Base-by-base conservation (phyloP, 2,888 invertebrate species). In the Exocentrus adspersus region DNA sequence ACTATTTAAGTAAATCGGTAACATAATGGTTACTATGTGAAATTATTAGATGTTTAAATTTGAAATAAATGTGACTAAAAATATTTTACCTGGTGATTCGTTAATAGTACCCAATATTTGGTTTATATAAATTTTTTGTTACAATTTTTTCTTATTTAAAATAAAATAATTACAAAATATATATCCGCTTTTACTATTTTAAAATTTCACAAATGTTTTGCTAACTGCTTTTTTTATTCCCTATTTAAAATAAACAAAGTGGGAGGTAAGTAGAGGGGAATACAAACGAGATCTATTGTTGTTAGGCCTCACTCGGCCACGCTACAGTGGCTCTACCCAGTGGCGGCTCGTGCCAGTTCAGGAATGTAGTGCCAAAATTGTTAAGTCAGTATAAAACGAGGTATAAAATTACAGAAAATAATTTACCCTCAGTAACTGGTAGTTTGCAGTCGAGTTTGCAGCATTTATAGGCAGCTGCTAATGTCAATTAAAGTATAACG, bases 51-150 rank as follows among this genome's bases (percentile, higher is more conserved):
- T 80, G 80, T 81, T 80, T 80, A 80, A 80, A 81, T 80, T 80
- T 80, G 75, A 81, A 81, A 80, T 81, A 80, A 81, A 81, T 81
- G 80, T 81, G 80, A 80, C 79, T 79, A 78, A 77, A 80, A 78
- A 69, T 69, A 74, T 70, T 67, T 70, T 67, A 67, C 64, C 65
- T 66, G 70, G 54, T 69, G 67, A 72, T 69, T 74, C 64, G 64
- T 67, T 68, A 70, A 56, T 72, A 60, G 69, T 65, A 60, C 72
- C 71, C 67, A 60, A 64, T 70, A 65, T 71, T 63, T 62, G 64
- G 64, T 62, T 68, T 68, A 52, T 64, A 69, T 60, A 43, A 67
- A 64, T 71, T 70, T 73, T 73, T 70, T 72, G 70, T 72, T 73
- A 60, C 45, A 53, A 37, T 57, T 58, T 69, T 70, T 69, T 69